Conservation (phyloP, 2,113 vertebrate species). For the Pelodiscus sinensis region DNA sequence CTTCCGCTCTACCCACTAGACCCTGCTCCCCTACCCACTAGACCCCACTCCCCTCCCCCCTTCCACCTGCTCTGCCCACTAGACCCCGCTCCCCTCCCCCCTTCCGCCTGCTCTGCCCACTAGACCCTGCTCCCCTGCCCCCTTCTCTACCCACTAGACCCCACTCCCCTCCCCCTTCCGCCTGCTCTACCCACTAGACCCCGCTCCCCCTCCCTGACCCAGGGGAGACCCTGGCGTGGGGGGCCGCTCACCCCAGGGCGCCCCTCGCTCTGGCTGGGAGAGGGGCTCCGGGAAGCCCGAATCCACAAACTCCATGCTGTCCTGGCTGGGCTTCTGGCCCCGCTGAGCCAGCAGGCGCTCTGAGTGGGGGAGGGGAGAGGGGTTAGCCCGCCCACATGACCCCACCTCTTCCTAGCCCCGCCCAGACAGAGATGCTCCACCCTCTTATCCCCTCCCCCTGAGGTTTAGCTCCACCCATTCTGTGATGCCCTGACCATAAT, state of each 20-base stretch:
- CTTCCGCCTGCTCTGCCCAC: too few relatives aligned
- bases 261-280: background rate
- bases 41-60: too few relatives aligned
- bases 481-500: background rate
- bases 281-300: background rate
- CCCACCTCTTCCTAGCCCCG: background rate
- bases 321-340: background rate
- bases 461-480: background rate
- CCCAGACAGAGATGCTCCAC: background rate
- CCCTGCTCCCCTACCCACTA: too few relatives aligned
- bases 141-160: too few relatives aligned
- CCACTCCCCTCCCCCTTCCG: too few relatives aligned
- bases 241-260: background rate
- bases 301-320: rapidly evolving
- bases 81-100: too few relatives aligned
- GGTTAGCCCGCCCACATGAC: background rate
- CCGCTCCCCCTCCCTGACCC: too few relatives aligned
- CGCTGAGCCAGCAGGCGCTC: background rate
- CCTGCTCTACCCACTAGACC: too few relatives aligned
- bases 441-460: background rate
- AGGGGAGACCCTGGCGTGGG: too few relatives aligned
- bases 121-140: too few relatives aligned
- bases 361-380: background rate
- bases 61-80: too few relatives aligned
- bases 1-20: too few relatives aligned